phyloP scores from a whole-genome alignment of 2,797 vertebrate genomes.

The Sylvia borin region DNA sequence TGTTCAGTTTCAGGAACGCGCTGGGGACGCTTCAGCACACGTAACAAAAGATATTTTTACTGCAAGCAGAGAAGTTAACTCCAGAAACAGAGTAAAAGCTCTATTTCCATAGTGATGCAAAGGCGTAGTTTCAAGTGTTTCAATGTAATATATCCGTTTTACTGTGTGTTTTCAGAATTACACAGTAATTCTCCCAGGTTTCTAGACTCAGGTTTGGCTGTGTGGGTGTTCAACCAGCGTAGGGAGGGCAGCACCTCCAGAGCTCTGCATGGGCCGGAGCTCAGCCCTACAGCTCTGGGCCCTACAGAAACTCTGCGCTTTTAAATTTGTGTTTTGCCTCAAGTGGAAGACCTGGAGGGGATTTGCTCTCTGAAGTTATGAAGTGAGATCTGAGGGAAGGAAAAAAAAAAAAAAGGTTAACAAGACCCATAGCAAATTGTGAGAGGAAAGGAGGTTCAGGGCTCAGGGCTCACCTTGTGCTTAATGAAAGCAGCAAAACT shows the following conservation, averaged over 20 bases:
- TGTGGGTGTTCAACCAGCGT: fast-evolving
- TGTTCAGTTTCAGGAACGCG: background rate
- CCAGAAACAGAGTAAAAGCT: background rate
- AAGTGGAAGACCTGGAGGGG: background rate
- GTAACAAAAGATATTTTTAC: slow-evolving; percentile 34
- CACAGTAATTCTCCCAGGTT: background rate
- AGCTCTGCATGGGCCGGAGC: background rate
- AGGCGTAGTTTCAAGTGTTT: background rate
- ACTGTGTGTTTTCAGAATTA: background rate
- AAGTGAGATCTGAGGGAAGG: background rate
- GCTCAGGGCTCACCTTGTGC: background rate
- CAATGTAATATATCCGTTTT: fast-evolving
- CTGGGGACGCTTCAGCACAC: background rate
- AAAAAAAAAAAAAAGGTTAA: background rate
- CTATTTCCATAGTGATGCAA: background rate
- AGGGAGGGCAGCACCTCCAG: background rate
- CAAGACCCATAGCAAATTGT: background rate
- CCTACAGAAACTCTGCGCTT: background rate
- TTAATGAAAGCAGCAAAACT: slow-evolving; percentile 35
- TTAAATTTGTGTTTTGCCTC: background rate
- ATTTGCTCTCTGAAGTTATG: background rate
- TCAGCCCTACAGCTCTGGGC: fast-evolving
- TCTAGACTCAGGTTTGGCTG: background rate
- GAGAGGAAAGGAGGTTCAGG: background rate
- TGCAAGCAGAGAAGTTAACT: background rate